These are phyloP conservation scores for Endomychus coccineus DNA, from an alignment of 2,888 invertebrate species.

Conservation along the genomic window DNA sequence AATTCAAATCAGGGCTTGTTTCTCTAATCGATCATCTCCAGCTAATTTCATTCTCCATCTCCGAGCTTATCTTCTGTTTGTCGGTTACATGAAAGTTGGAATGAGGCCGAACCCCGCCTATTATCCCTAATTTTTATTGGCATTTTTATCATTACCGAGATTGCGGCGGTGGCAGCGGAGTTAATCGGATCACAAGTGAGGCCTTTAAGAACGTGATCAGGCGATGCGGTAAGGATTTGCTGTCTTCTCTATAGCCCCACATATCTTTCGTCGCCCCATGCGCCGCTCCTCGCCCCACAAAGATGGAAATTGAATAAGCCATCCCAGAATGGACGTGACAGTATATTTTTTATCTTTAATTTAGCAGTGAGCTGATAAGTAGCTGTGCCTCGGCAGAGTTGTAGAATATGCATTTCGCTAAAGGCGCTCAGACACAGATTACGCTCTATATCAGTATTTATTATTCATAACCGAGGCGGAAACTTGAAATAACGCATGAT, in stretches of 20 bases:
- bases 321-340: constrained; percentile 43
- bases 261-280: constrained; percentile 31
- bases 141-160: constrained; percentile 46
- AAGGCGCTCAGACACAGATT: constrained; percentile 36
- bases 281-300: constrained; percentile 11
- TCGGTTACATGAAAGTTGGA: too few relatives aligned
- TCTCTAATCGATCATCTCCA: constrained; percentile 58
- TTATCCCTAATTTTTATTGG: constrained; percentile 47
- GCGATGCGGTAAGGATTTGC: constrained; percentile 41
- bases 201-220: constrained; percentile 44
- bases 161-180: constrained; percentile 42
- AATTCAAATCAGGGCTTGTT: constrained; percentile 41
- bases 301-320: constrained; percentile 45
- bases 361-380: constrained; percentile 44
- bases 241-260: constrained; percentile 38
- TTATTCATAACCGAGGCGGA: constrained; percentile 42
- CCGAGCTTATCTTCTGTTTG: constrained; percentile 18
- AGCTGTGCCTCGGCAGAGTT: constrained; percentile 30
- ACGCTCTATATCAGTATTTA: constrained; percentile 43
- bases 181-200: constrained; percentile 45
- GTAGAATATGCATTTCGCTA: constrained; percentile 40
- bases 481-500: constrained; percentile 42
- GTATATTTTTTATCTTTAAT: constrained; percentile 46
- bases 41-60: constrained; percentile 56
- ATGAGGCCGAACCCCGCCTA: constrained; percentile 28